A percentile compares a stretch with the other conserved stretches of the same genome.
Conservation (phyloP, 2,888 invertebrate genomes). For the Odontocerum albicorne region DNA sequence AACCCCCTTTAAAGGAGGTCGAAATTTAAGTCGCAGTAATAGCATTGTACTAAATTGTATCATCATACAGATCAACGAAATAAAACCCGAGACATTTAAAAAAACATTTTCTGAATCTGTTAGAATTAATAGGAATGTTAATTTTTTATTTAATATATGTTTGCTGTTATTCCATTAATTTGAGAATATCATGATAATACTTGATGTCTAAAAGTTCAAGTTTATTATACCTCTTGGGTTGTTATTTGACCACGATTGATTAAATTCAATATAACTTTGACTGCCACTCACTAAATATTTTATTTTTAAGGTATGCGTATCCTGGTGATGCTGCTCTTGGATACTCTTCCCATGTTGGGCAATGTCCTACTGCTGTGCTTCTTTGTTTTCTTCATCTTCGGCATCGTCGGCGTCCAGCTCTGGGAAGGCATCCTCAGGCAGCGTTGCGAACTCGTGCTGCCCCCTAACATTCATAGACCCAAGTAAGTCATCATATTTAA, state of each 20-base stretch:
- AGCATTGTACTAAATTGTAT: too few relatives aligned
- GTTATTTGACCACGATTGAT: neutral
- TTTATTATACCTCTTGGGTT: neutral
- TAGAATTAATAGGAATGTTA: too few relatives aligned
- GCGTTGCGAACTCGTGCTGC: constrained; percentile 82
- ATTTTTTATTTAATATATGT: too few relatives aligned
- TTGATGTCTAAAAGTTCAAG: neutral
- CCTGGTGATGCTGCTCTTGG: constrained; percentile 95
- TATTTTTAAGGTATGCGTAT: constrained; percentile 89
- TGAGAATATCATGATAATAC: too few relatives aligned
- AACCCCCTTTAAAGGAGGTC: too few relatives aligned
- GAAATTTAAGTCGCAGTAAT: too few relatives aligned
- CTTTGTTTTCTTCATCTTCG: constrained; percentile 99
- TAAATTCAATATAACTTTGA: neutral
- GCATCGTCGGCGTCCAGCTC: constrained; percentile 98
- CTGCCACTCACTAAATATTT: neutral
- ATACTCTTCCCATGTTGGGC: constrained; percentile 98
- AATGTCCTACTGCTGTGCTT: constrained; percentile 98
- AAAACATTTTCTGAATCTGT: too few relatives aligned
- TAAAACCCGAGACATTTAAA: too few relatives aligned
- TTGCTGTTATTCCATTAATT: too few relatives aligned
- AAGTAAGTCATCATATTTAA: too few relatives aligned
- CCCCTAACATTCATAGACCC: constrained; percentile 69
- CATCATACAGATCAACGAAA: too few relatives aligned
- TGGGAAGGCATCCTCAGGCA: constrained; percentile 98